Conservation (phyloP, 37 sponge, comb jelly and placozoan species). For the Haliclona indistincta region DNA sequence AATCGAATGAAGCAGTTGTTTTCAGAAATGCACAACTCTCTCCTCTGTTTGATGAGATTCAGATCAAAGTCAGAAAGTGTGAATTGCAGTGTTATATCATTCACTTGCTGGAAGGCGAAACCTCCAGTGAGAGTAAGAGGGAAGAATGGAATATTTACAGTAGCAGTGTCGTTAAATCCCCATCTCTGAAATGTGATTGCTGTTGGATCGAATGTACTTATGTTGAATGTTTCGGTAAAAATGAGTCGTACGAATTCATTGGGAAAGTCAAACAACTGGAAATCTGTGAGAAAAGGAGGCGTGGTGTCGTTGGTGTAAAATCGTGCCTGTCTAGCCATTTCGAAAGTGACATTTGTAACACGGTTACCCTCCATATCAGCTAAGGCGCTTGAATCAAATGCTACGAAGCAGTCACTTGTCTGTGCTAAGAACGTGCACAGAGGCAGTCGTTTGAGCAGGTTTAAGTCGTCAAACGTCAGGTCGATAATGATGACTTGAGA, state of each 20-base stretch:
- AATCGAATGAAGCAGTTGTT: constrained; percentile 75
- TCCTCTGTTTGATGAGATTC: constrained; percentile 77
- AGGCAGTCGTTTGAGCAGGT: constrained; percentile 72
- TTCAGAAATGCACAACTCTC: constrained; percentile 39
- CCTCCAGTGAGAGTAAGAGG: constrained; percentile 69
- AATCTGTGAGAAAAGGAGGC: constrained; percentile 56
- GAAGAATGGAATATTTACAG: constrained; percentile 19
- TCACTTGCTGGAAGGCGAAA: constrained; percentile 45
- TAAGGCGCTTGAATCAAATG: constrained; percentile 42
- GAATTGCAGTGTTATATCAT: constrained; percentile 79
- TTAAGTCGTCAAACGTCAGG: constrained; percentile 63
- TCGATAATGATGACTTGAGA: constrained; percentile 49
- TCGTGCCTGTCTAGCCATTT: constrained; percentile 49
- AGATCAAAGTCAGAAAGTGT: constrained; percentile 59
- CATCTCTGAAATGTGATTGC: constrained; percentile 79
- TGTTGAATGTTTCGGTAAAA: constrained; percentile 85
- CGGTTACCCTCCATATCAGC: constrained; percentile 73
- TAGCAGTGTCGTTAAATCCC: constrained; percentile 55
- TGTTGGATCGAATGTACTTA: constrained; percentile 86
- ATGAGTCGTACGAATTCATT: constrained; percentile 44
- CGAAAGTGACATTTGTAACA: constrained; percentile 19
- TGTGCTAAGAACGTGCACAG: constrained; percentile 69
- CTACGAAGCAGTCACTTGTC: constrained; percentile 70
- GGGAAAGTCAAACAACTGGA: constrained; percentile 62
- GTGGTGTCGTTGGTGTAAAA: constrained; percentile 61